These are phyloP conservation scores for Misgurnus anguillicaudatus DNA, from an alignment of 2,113 vertebrate species.

Conservation along the genomic window DNA sequence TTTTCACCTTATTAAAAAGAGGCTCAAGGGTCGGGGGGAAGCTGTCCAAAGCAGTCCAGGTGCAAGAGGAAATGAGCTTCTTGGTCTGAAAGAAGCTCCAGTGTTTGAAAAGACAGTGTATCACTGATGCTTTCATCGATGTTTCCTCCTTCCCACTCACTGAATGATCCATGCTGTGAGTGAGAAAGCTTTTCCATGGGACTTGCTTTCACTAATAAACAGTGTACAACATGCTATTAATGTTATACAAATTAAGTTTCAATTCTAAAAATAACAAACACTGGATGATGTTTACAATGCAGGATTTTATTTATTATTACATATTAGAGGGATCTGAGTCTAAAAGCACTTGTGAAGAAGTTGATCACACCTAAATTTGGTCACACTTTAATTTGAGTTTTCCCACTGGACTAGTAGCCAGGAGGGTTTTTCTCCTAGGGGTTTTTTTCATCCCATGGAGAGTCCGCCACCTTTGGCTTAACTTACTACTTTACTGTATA, in stretches of 20 bases:
- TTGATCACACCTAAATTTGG: too few relatives aligned
- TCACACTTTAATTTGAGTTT: too few relatives aligned
- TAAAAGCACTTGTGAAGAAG: too few relatives aligned
- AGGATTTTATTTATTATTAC: too few relatives aligned
- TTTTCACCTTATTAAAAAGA: slow-evolving; percentile 20
- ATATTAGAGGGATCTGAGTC: too few relatives aligned
- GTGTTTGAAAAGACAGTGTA: slow-evolving; percentile 52
- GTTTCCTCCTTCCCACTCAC: slow-evolving; percentile 25
- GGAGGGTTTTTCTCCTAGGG: too few relatives aligned
- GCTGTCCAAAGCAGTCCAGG: slow-evolving; percentile 52
- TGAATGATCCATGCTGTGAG: slow-evolving; percentile 18
- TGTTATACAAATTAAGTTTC: too few relatives aligned
- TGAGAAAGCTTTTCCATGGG: neutral
- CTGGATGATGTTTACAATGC: neutral
- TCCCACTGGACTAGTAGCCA: too few relatives aligned
- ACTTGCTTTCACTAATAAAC: neutral
- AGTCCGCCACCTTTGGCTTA: too few relatives aligned
- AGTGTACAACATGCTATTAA: neutral
- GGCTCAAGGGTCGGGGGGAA: slow-evolving; percentile 46
- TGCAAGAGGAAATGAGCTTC: slow-evolving; percentile 55
- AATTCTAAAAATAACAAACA: neutral
- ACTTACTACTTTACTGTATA: too few relatives aligned
- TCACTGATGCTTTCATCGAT: slow-evolving; percentile 44
- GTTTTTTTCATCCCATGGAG: too few relatives aligned
- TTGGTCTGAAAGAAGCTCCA: slow-evolving; percentile 49